phyloP scores from a whole-genome alignment of 2,888 invertebrate genomes.

The Drosophila picticornis region DNA sequence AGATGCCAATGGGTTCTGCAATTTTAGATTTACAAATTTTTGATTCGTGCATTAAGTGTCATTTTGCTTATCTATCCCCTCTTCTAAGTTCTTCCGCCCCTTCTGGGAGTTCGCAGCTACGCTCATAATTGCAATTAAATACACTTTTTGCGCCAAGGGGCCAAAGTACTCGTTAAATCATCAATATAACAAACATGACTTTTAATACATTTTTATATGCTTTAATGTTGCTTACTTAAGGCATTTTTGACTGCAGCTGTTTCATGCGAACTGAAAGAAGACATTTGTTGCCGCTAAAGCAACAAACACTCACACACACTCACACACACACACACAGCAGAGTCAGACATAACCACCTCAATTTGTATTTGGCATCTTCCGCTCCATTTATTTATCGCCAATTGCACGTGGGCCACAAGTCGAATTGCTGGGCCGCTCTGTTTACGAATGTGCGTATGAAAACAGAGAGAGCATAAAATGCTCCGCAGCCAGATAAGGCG shows the following conservation, averaged over 20 bases:
- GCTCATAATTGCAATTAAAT: not conserved
- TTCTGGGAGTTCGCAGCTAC: not conserved
- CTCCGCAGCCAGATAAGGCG: conserved; percentile 41
- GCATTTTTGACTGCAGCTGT: conserved; percentile 60
- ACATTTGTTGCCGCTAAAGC: conserved; percentile 63
- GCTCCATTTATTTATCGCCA: conserved; percentile 1
- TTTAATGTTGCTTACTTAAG: conserved; percentile 72
- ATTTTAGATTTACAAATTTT: not conserved
- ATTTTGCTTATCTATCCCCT: not conserved
- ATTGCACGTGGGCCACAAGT: conserved; percentile 62
- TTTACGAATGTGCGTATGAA: conserved; percentile 74
- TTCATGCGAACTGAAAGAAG: conserved; percentile 55
- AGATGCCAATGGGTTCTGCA: not conserved
- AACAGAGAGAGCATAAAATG: conserved; percentile 66
- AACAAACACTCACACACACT: conserved; percentile 26
- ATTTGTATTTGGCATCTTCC: not conserved
- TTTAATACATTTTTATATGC: conserved; percentile 14
- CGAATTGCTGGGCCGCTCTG: conserved; percentile 40
- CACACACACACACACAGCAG: conserved; percentile 1
- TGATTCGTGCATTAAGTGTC: not conserved
- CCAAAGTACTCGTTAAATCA: conserved; percentile 6
- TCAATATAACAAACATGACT: conserved; percentile 5
- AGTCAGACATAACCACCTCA: not conserved
- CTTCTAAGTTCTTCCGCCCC: not conserved
- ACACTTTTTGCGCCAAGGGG: not conserved